Conservation (phyloP, 2,888 invertebrate species). For the Phengaris alcon region DNA sequence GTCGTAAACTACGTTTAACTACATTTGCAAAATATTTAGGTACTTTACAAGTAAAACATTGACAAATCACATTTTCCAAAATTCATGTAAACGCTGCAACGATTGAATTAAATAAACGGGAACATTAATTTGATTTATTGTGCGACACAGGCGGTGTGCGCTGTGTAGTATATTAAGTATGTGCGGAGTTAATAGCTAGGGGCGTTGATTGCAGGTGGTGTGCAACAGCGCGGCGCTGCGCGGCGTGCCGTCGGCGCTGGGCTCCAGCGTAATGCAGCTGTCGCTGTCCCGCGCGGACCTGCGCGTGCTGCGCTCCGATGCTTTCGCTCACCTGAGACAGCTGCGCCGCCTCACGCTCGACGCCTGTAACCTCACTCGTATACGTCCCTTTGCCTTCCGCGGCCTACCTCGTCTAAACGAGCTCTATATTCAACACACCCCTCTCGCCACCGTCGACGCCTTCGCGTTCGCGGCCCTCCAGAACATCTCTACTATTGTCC, state of each 20-base stretch:
- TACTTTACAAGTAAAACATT: neutral
- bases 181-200: neutral
- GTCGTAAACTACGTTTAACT: too few relatives aligned
- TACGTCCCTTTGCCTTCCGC: constrained; percentile 91
- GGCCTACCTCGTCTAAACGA: constrained; percentile 88
- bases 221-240: constrained; percentile 91
- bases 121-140: constrained; percentile 11
- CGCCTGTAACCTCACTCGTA: constrained; percentile 90
- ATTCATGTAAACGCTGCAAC: constrained; percentile 1
- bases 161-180: neutral
- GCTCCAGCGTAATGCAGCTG: constrained; percentile 88
- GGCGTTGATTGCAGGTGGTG: constrained; percentile 82
- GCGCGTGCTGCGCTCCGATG: constrained; percentile 88
- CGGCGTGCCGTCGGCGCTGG: constrained; percentile 88
- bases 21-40: neutral
- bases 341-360: constrained; percentile 91
- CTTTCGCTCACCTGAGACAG: constrained; percentile 88
- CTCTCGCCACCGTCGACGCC: constrained; percentile 87
- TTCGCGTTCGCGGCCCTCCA: constrained; percentile 92
- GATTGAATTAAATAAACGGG: constrained; percentile 19
- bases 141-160: neutral
- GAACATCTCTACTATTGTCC: constrained; percentile 85
- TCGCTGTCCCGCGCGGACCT: constrained; percentile 92
- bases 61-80: neutral
- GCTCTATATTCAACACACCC: constrained; percentile 92